Base-by-base conservation (phyloP, 1,140 invertebrate species). In the Amphibalanus amphitrite region DNA sequence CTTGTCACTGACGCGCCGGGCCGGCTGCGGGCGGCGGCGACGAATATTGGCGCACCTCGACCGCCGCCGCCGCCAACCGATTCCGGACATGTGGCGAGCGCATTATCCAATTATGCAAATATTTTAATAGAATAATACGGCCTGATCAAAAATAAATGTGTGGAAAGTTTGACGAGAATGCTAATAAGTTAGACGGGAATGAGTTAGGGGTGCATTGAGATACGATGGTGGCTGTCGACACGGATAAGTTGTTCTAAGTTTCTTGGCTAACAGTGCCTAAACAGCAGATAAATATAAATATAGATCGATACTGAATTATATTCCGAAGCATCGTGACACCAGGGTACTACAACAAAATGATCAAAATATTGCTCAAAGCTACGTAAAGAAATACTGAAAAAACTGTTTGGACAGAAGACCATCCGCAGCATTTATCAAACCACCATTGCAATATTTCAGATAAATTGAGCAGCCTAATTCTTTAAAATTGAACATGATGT, bases 41-140 rank as follows among this genome's bases (percentile, higher is more conserved):
- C 47, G 47, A 59, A 59, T 59, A 59, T 59, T 59, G 47, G 47
- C 47, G 47, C 33, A 38, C 33, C 33, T 38, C 33, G 33, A 6
- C 33, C 33, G 33, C 10, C 23, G 47, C 47, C 6, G 47, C 13
- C 13, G 10, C 47, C 47, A 20, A 8, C 47, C 47, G 47, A 59
- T 59, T 59, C 47, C 20, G 47, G 47, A 23, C 47, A 59, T 59
- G 47, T 59, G 47, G 47, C 20, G 47, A 59, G 17, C 47, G 47
- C 47, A 59, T 59, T 59, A 59, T 59, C 47, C 47, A 59, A 59
- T 59, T 59, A 59, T 59, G 47, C 47, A 59, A 59, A 59, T 59
- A 59, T 59, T 59, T 59, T 59, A 59, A 59, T 59, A 59, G 47
- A 59, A 59, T 59, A 59, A 59, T 59, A 59, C 47, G 47, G 47